phyloP scores from a whole-genome alignment of 2,888 invertebrate species.

The Gnatocerus cornutus region DNA sequence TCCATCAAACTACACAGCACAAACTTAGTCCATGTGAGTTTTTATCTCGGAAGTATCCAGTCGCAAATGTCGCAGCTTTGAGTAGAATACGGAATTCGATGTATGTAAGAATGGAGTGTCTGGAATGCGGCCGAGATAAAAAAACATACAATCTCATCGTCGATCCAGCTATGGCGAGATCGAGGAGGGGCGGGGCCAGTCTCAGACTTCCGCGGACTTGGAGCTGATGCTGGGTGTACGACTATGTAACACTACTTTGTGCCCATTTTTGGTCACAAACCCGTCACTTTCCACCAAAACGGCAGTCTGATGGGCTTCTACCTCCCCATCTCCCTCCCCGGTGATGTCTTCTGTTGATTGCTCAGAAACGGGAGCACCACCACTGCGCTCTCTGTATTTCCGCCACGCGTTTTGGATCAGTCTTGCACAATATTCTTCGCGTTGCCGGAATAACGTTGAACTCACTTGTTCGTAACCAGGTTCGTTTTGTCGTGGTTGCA shows the following conservation, averaged over 20 bases:
- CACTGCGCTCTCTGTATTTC: slow-evolving; percentile 83
- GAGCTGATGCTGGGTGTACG: slow-evolving; percentile 90
- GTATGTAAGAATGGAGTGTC: slow-evolving; percentile 27
- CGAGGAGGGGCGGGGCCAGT: slow-evolving; percentile 82
- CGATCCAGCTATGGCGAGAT: slow-evolving; percentile 59
- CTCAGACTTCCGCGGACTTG: slow-evolving; percentile 89
- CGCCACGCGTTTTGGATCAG: slow-evolving; percentile 97
- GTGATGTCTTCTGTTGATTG: slow-evolving; percentile 74
- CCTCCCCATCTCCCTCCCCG: slow-evolving; percentile 64
- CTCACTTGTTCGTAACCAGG: slow-evolving; percentile 95
- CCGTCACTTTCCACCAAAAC: slow-evolving; percentile 90
- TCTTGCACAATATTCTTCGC: slow-evolving; percentile 97
- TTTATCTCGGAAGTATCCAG: slow-evolving; percentile 66
- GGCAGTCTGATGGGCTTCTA: slow-evolving; percentile 80
- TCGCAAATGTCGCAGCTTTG: slow-evolving; percentile 19
- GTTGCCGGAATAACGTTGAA: slow-evolving; percentile 95
- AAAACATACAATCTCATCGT: slow-evolving; percentile 51
- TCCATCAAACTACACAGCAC: slow-evolving; percentile 71
- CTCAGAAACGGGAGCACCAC: slow-evolving; percentile 72
- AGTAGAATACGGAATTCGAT: slow-evolving; percentile 29
- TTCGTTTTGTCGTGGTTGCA: slow-evolving; percentile 87
- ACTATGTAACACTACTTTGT: slow-evolving; percentile 92
- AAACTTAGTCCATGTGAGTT: slow-evolving; percentile 64
- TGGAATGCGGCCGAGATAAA: slow-evolving; percentile 36
- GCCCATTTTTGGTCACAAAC: slow-evolving; percentile 88